Base-by-base conservation (phyloP, 2,797 vertebrate genomes). In the Poeciliopsis turneri region DNA sequence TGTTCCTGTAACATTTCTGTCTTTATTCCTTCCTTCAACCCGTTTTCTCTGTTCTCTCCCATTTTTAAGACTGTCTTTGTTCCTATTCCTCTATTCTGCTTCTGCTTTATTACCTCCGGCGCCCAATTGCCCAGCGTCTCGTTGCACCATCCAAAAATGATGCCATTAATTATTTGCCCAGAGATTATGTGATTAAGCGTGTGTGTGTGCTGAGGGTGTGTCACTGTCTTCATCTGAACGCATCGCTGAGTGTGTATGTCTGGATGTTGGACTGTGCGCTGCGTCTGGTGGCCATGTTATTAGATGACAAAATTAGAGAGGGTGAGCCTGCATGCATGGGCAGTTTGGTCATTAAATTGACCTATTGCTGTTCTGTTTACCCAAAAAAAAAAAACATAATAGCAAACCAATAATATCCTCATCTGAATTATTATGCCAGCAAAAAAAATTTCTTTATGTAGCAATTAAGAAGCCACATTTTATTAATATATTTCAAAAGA, bases 151-250 rank as follows among this genome's bases (percentile, higher is more conserved):
- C 72, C 78, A 76, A 88, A 90, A 88, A 90, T 91, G 76, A 91
- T 86, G 90, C 90, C 90, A 91, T 93, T 93, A 90, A 93, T 93
- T 92, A 92, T 92, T 93, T 90, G 88, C 75, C 82, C n/a, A 86
- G 87, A 89, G 89, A 90, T 92, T 93, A 93, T 92, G 84, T 87
- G 85, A 91, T 91, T 92, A 92, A 76, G 85, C 47, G 0, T 79
- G 20, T 87, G 81, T 72, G 72, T 61, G 79, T 47, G 33, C 16
- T 28, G 68, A 46, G 68, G 25, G 68, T 70, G 72, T 39, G 15
- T 43, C 18, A 43, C 39, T 43, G 49, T 66, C 64, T 80, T 30
- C 68, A 72, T 72, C 66, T 23, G 16, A 77, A 80, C 53, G 78
- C 13, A 55, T 77, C 20, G 7, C 1, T 72, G 82, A 53, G 51